Percentiles rank a stretch among this genome's conserved stretches.
phyloP scores from a whole-genome alignment of 2,888 invertebrate genomes.

The Parochlus steinenii region DNA sequence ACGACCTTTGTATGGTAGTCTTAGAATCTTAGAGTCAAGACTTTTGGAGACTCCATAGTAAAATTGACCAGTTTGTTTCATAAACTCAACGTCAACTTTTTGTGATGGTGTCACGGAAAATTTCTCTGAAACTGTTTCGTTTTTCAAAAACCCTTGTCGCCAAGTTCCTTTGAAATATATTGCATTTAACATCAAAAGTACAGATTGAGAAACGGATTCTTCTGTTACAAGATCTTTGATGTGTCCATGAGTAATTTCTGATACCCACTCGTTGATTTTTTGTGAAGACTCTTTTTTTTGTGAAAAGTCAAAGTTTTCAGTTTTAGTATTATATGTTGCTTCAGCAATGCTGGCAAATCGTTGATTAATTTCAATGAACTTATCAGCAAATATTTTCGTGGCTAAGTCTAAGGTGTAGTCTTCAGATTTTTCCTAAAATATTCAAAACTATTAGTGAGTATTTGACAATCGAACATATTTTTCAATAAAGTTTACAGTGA shows the following conservation, averaged over 20 bases:
- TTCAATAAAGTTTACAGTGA: too few relatives aligned
- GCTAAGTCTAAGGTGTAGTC: slow-evolving; percentile 45
- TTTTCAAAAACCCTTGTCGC: slow-evolving; percentile 48
- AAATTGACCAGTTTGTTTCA: slow-evolving; percentile 51
- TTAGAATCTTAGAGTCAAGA: slow-evolving; percentile 50
- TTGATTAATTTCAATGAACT: slow-evolving; percentile 36
- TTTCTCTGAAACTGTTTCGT: slow-evolving; percentile 36
- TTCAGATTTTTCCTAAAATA: slow-evolving; percentile 15
- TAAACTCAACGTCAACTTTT: slow-evolving; percentile 39
- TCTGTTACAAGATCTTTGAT: slow-evolving; percentile 47
- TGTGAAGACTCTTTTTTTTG: slow-evolving; percentile 36
- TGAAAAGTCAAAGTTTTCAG: slow-evolving; percentile 45
- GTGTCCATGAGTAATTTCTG: slow-evolving; percentile 52
- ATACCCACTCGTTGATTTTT: slow-evolving; percentile 67
- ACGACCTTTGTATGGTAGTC: slow-evolving; percentile 53
- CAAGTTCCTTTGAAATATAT: slow-evolving; percentile 70
- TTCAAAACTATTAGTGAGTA: not conserved
- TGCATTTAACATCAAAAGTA: slow-evolving; percentile 55
- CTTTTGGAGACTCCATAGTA: slow-evolving; percentile 43
- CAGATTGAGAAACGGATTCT: slow-evolving; percentile 31
- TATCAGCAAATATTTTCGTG: slow-evolving; percentile 45
- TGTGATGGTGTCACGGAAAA: slow-evolving; percentile 41
- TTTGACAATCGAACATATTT: not conserved
- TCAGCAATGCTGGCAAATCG: slow-evolving; percentile 44
- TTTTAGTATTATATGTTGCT: slow-evolving; percentile 46